Evolutionary conservation across 2,888 invertebrate species (phyloP).

Genomic region (Chymomyza procnemis): DNA sequence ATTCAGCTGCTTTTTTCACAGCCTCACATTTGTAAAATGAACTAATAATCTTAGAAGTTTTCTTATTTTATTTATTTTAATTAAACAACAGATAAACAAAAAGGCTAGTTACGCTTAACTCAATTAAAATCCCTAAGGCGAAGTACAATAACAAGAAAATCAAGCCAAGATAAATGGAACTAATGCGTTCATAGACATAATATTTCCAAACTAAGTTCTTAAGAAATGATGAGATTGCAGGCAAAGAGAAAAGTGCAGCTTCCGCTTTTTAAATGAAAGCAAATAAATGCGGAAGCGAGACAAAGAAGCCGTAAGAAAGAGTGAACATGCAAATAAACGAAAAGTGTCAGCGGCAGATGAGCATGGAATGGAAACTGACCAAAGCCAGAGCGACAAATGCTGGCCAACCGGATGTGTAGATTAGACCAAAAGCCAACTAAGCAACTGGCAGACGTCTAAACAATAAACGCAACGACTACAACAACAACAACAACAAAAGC

Average conservation of each 20-base stretch:
- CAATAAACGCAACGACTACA: slow-evolving; percentile 56
- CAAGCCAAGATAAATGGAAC: slow-evolving; percentile 59
- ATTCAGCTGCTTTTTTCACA: too few species aligned
- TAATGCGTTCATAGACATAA: slow-evolving; percentile 47
- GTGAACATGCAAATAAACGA: slow-evolving; percentile 25
- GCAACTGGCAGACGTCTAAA: slow-evolving; percentile 43
- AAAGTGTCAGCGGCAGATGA: slow-evolving; percentile 27
- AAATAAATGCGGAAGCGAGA: slow-evolving; percentile 44
- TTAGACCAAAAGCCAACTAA: slow-evolving; percentile 42
- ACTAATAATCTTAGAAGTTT: too few species aligned
- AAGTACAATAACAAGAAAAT: slow-evolving; percentile 4
- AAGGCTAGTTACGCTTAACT: slow-evolving; percentile 16
- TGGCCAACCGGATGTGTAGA: slow-evolving; percentile 66
- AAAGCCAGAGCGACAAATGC: slow-evolving; percentile 64
- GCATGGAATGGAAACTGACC: slow-evolving; percentile 18
- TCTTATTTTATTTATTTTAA: not conserved
- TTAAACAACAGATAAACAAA: slow-evolving; percentile 5
- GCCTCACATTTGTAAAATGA: too few species aligned
- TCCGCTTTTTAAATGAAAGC: slow-evolving; percentile 70
- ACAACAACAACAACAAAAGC: slow-evolving; percentile 24
- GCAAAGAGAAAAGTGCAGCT: slow-evolving; percentile 25
- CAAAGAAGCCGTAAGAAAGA: slow-evolving; percentile 17
- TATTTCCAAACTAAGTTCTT: slow-evolving; percentile 22
- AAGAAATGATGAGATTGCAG: slow-evolving; percentile 56
- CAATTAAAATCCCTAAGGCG: slow-evolving; percentile 61